Evolutionary conservation across 37 sponge, comb jelly and placozoan genomes (phyloP), one percentile per base, ranked within the genome.

Genomic region (Chondrosia reniformis): DNA sequence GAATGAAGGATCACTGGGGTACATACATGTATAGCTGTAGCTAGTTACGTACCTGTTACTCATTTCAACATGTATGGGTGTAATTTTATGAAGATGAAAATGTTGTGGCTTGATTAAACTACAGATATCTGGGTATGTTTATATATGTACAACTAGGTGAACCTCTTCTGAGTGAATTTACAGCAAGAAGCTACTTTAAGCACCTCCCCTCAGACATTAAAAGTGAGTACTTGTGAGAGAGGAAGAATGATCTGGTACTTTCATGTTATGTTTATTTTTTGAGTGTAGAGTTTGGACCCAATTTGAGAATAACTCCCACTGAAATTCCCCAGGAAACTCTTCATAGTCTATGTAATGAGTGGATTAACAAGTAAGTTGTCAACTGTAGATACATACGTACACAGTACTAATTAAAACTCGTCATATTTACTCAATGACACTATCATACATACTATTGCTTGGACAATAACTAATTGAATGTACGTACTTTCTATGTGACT

Each of bases 261-360:
- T n/a, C n/a, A n/a, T n/a, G n/a, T n/a, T n/a, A n/a, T n/a, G n/a
- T n/a, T n/a, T n/a, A n/a, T n/a, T n/a, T n/a, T n/a, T 40, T 40
- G 37, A 24, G 25, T 69, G n/a, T 39, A 69, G 72, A 69, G 40
- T 69, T 69, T 25, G 42, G 67, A 4, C 80, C 55, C 1, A 28
- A 32, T 66, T 28, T 64, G 2, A 28, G 55, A 46, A 46, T 74
- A 15, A n/a, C 28, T 17, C 31, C 80, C 56, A 58, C 46, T 31
- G 86, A 87, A 66, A 63, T 84, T 10, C 80, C 80, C 17, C 12
- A 42, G n/a, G 45, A 19, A 12, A 75, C 76, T 44, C 66, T 84
- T 13, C 89, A 89, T 64, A 80, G 63, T 64, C 81, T 76, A 5
- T 86, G 79, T 42, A 74, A 40, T 32, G 88, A 91, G 25, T 91